Conservation (phyloP, 2,113 vertebrate species). For the western clawed frog (Xenopus tropicalis) region DNA sequence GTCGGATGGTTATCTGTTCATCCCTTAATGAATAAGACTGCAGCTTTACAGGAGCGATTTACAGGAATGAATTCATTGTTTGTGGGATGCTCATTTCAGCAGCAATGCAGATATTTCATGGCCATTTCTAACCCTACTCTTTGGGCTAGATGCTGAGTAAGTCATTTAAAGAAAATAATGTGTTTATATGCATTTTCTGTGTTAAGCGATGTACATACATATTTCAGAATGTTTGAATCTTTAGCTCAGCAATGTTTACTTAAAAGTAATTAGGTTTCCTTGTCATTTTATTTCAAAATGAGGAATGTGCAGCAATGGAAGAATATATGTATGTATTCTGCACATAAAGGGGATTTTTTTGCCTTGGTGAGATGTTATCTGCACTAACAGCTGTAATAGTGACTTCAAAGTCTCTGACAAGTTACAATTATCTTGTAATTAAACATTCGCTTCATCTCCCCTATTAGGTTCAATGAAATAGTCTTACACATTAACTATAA, state of each 20-base stretch:
- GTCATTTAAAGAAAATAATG: too few relatives aligned
- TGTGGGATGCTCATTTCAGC: too few relatives aligned
- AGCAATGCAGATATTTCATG: too few relatives aligned
- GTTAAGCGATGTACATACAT: conserved; percentile 54
- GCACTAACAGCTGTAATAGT: conserved; percentile 59
- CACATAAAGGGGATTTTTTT: conserved; percentile 52
- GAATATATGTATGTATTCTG: not conserved
- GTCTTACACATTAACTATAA: conserved; percentile 57
- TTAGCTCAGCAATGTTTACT: not conserved
- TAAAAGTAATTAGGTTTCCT: not conserved
- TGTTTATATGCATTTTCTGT: conserved; percentile 41
- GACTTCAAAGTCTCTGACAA: conserved; percentile 68
- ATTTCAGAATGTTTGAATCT: not conserved
- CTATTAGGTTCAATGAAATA: conserved; percentile 66
- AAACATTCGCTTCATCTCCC: conserved; percentile 67
- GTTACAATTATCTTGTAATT: conserved; percentile 76
- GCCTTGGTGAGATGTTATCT: conserved; percentile 60
- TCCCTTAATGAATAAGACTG: too few relatives aligned
- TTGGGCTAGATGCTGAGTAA: too few relatives aligned
- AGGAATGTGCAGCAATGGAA: conserved; percentile 4
- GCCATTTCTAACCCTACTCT: too few relatives aligned
- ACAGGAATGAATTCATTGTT: too few relatives aligned
- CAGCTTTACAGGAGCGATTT: too few relatives aligned
- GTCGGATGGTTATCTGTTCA: too few relatives aligned
- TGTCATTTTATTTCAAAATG: conserved; percentile 17